Evolutionary conservation across 2,113 vertebrate species (phyloP).

Genomic region (Labeo rohita): DNA sequence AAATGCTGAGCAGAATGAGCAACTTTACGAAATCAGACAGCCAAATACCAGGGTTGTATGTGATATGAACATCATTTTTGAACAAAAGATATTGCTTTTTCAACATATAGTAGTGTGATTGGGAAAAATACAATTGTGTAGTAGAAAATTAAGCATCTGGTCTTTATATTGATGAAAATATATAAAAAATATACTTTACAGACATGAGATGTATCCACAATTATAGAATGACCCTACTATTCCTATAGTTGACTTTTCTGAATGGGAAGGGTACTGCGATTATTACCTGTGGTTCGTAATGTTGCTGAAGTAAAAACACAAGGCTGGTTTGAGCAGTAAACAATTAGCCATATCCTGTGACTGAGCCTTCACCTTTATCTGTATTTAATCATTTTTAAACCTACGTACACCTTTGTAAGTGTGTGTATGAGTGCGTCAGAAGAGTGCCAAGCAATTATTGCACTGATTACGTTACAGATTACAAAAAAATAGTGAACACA

Average conservation of each 20-base stretch:
- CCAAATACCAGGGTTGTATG: no score
- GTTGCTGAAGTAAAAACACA: not conserved
- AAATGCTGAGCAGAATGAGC: no score
- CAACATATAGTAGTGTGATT: no score
- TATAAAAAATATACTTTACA: no score
- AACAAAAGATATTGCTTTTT: no score
- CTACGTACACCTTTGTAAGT: not conserved
- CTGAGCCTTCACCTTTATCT: not conserved
- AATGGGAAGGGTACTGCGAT: not conserved
- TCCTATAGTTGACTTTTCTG: not conserved
- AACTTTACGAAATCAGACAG: no score
- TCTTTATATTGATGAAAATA: no score
- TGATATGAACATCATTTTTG: no score
- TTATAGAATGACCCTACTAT: no score
- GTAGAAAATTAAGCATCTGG: no score
- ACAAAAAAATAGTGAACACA: not conserved
- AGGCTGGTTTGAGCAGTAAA: not conserved
- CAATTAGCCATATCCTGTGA: not conserved
- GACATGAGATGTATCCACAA: no score
- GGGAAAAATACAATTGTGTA: no score
- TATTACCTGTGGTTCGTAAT: not conserved
- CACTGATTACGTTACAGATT: not conserved
- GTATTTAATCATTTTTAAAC: not conserved
- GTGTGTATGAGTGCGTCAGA: not conserved
- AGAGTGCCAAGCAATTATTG: not conserved